phyloP scores from a whole-genome alignment of 2,888 invertebrate species.

The Auanema sp. region DNA sequence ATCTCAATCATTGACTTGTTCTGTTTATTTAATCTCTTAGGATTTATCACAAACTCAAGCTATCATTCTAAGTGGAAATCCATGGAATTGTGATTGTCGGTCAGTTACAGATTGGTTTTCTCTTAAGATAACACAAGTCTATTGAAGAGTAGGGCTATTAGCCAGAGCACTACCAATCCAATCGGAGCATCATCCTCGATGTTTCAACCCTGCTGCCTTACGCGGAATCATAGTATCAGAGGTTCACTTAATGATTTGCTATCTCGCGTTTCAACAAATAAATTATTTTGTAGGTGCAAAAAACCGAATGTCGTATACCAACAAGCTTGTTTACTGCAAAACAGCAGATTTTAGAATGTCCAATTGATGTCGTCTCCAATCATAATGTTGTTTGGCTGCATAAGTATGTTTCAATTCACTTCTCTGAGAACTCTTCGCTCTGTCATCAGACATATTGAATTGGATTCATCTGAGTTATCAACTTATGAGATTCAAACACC shows the following conservation, averaged over 20 bases:
- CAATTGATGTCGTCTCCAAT: too few species aligned
- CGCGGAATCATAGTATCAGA: slow-evolving; percentile 23
- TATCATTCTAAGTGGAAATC: slow-evolving; percentile 30
- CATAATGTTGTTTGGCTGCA: too few species aligned
- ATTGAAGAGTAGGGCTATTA: too few species aligned
- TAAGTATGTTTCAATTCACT: neutral
- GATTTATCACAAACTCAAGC: neutral
- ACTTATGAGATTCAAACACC: slow-evolving; percentile 15
- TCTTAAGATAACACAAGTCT: too few species aligned
- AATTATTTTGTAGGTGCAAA: neutral
- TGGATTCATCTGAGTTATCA: slow-evolving; percentile 13
- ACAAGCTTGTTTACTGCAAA: neutral
- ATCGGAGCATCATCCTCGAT: slow-evolving; percentile 4
- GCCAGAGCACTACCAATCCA: too few species aligned
- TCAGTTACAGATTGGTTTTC: slow-evolving; percentile 7
- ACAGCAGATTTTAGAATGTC: too few species aligned
- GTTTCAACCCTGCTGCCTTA: slow-evolving; percentile 31
- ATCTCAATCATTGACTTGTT: neutral
- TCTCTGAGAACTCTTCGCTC: neutral
- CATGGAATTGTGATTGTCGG: slow-evolving; percentile 62
- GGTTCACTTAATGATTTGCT: slow-evolving; percentile 9
- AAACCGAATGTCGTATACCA: neutral
- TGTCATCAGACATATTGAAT: slow-evolving; percentile 12
- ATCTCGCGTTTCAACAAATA: neutral
- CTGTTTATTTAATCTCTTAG: neutral